A percentile compares a stretch with the other conserved stretches of the same genome.
Evolutionary conservation across 2,113 vertebrate genomes (phyloP).

Genomic region (Coracopsis vasa): DNA sequence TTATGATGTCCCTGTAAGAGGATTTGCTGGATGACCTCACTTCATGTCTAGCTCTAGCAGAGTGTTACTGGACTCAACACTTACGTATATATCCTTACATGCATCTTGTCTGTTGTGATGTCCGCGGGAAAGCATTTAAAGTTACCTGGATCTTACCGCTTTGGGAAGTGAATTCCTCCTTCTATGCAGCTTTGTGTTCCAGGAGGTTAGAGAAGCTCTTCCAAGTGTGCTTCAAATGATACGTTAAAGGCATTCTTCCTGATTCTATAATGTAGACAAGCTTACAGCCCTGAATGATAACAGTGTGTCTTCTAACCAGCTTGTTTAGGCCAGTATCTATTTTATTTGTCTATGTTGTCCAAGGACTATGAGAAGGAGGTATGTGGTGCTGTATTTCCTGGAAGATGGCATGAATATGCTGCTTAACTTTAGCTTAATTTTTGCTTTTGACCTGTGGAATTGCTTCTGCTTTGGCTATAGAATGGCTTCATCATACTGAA

Average conservation of each 20-base stretch:
- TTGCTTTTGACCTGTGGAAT: not conserved
- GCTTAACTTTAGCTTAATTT: constrained; percentile 2
- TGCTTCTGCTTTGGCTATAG: constrained; percentile 11
- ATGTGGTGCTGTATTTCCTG: constrained; percentile 19
- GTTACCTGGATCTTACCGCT: not conserved
- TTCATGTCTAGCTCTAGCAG: not conserved
- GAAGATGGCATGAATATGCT: constrained; percentile 12
- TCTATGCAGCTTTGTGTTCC: not conserved
- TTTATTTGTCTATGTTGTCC: constrained; percentile 59
- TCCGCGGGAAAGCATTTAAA: not conserved
- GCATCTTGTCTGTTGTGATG: not conserved
- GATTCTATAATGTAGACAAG: not conserved
- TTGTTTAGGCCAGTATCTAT: constrained; percentile 54
- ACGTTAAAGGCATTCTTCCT: not conserved
- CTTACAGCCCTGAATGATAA: not conserved
- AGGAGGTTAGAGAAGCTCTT: constrained; percentile 4
- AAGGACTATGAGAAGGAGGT: constrained; percentile 61
- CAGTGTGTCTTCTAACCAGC: constrained; percentile 13
- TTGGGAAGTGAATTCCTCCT: not conserved
- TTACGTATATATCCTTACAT: fast-evolving
- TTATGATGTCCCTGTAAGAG: not conserved
- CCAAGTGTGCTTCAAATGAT: not conserved
- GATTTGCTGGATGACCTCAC: not conserved
- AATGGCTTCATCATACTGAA: not conserved
- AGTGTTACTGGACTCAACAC: not conserved